Conservation (phyloP, 64 coral and sea anemone genomes). For the Pocillopora damicornis region DNA sequence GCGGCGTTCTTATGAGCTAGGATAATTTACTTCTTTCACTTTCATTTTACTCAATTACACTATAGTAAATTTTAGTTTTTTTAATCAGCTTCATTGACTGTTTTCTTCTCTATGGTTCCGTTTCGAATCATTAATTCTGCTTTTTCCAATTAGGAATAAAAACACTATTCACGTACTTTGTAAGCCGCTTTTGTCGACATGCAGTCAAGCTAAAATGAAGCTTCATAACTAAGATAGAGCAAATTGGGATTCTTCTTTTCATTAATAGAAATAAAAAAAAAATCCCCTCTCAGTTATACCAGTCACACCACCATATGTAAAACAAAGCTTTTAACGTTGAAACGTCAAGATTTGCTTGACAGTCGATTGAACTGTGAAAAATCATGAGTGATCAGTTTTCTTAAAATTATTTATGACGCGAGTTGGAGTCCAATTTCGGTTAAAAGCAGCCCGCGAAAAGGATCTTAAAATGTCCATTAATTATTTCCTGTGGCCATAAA, state of each 20-base stretch:
- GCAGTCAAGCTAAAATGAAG: conserved; percentile 15
- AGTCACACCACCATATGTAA: not conserved
- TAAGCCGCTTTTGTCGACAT: not conserved
- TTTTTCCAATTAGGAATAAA: conserved; percentile 39
- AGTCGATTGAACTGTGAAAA: not conserved
- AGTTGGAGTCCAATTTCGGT: conserved; percentile 20
- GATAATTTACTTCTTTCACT: conserved; percentile 33
- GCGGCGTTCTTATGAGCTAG: not conserved
- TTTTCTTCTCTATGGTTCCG: conserved; percentile 28
- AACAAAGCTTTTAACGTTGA: conserved; percentile 1
- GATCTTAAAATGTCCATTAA: conserved; percentile 27
- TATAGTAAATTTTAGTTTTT: conserved; percentile 29
- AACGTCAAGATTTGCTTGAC: conserved; percentile 1
- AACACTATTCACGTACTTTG: not conserved
- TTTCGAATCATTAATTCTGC: conserved; percentile 45
- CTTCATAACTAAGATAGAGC: not conserved
- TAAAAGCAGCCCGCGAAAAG: conserved; percentile 10
- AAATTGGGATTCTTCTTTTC: not conserved
- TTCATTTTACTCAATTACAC: conserved; percentile 25
- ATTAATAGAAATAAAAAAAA: not conserved
- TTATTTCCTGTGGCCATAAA: conserved; percentile 28
- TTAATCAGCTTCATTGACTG: conserved; percentile 19
- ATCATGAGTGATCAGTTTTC: not conserved
- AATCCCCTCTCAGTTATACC: not conserved
- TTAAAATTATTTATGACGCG: conserved; percentile 1